These are phyloP conservation scores for Spea multiplicata DNA, from an alignment of 2,113 vertebrate genomes.

Conservation along the genomic window DNA sequence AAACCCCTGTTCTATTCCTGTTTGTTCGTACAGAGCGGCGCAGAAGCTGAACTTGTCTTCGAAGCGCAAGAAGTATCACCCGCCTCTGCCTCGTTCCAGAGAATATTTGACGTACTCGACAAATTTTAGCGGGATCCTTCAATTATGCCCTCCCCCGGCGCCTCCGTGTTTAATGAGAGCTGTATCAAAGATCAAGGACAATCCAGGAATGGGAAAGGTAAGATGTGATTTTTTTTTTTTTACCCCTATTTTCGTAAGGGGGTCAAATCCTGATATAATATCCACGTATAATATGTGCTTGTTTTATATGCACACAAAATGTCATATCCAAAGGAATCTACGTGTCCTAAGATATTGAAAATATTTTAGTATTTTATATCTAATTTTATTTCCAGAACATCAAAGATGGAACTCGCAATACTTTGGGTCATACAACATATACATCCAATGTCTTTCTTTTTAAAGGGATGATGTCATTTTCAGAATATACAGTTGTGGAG, in stretches of 20 bases:
- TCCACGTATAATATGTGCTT: no score
- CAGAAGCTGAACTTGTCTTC: conserved; percentile 91
- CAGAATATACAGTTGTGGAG: no score
- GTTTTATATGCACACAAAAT: no score
- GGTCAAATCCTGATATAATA: no score
- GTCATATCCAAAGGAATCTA: neutral
- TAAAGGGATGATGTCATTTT: no score
- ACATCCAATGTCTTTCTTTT: no score
- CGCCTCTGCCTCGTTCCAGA: conserved; percentile 56
- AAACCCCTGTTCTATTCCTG: neutral
- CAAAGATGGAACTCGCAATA: no score
- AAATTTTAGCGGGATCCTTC: conserved; percentile 83
- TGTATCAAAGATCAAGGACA: conserved; percentile 85
- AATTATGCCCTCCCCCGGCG: conserved; percentile 81
- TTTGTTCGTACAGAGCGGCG: conserved; percentile 67
- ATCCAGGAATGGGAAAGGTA: conserved; percentile 85
- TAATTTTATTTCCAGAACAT: no score
- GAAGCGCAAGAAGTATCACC: conserved; percentile 76
- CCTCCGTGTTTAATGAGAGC: conserved; percentile 87
- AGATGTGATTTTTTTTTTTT: neutral
- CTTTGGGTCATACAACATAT: no score
- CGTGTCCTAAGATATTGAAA: no score
- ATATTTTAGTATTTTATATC: no score
- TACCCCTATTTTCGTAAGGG: no score
- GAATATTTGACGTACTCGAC: conserved; percentile 74